phyloP scores from a whole-genome alignment of 2,888 invertebrate species.

The Cinara cedri region DNA sequence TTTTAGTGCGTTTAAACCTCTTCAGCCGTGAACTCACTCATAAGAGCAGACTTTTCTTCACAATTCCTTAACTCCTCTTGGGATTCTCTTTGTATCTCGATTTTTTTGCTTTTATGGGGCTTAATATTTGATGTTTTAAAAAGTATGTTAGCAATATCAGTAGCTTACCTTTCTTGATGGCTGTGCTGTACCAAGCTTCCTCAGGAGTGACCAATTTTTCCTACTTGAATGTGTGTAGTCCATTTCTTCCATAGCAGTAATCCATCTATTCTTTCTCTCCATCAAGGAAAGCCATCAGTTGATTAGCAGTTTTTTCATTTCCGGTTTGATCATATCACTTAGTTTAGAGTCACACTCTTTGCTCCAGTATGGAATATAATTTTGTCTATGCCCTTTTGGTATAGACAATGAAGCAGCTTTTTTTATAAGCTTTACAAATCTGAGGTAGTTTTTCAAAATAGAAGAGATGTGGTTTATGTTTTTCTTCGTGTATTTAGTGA shows the following conservation, averaged over 20 bases:
- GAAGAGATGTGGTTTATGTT: neutral
- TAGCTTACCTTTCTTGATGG: neutral
- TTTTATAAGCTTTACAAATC: neutral
- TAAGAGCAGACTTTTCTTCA: neutral
- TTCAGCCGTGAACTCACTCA: neutral
- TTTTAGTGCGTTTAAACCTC: constrained; percentile 15
- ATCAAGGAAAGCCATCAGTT: neutral
- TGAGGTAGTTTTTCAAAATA: neutral
- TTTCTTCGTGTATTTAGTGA: neutral
- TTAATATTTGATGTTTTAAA: constrained; percentile 5
- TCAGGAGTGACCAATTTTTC: neutral
- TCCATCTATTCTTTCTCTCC: neutral
- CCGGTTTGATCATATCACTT: neutral
- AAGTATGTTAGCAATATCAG: constrained; percentile 2
- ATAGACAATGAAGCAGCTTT: neutral
- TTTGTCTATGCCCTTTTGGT: neutral
- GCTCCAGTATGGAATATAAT: neutral
- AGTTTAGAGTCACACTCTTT: neutral
- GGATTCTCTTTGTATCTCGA: neutral
- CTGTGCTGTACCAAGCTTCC: neutral
- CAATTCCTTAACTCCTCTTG: constrained; percentile 3
- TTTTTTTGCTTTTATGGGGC: neutral
- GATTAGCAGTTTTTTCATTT: neutral
- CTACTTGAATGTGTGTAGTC: neutral
- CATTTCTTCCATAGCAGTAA: neutral